Conservation (phyloP, 2,113 vertebrate genomes). For the human (Homo sapiens) region GRCh38 chr6:99651501-99652000, state of each 20-base stretch:
- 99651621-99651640: neutral
- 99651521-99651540: neutral
- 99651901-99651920: neutral
- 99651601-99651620: neutral
- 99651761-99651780: neutral
- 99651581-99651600: neutral
- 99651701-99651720: neutral
- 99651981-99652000: neutral
- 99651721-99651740: neutral
- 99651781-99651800: neutral
- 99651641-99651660: neutral
- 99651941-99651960: neutral
- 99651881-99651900: neutral
- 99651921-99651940: neutral
- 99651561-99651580: neutral
- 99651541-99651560: neutral
- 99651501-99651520: neutral
- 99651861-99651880: neutral
- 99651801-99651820: neutral
- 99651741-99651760: neutral
- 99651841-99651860: neutral
- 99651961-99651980: neutral
- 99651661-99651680: neutral
- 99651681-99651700: neutral
- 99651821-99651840: neutral